Conservation (phyloP, 2,888 invertebrate species). For the Timema cristinae region DNA sequence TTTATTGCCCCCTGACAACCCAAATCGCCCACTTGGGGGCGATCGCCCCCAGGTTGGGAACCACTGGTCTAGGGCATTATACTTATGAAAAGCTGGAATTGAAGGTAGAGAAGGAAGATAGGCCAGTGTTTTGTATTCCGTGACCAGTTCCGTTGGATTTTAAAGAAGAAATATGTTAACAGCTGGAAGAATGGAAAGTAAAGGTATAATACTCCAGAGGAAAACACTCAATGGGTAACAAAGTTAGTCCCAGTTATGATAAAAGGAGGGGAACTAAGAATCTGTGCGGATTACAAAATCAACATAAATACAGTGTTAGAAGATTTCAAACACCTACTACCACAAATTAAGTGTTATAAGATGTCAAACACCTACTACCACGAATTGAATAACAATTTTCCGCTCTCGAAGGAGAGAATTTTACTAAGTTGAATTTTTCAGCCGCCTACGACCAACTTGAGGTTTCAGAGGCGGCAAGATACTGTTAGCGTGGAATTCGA, state of each 20-base stretch:
- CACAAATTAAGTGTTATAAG: constrained; percentile 23
- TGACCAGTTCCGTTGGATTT: background rate
- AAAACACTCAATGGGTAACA: background rate
- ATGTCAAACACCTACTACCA: constrained; percentile 37
- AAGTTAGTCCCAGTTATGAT: background rate
- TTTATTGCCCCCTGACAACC: no score
- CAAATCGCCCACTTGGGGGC: no score
- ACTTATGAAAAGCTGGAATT: background rate
- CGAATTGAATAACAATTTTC: constrained; percentile 37
- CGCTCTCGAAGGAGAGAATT: constrained; percentile 33
- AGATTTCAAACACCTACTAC: constrained; percentile 35
- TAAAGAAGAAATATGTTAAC: background rate
- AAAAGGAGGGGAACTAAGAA: background rate
- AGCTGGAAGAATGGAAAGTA: background rate
- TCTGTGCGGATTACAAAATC: constrained; percentile 9
- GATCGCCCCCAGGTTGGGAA: no score
- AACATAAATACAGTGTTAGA: constrained; percentile 22
- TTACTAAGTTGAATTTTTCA: constrained; percentile 38
- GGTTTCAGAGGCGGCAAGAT: constrained; percentile 36
- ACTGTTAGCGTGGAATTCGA: constrained; percentile 38
- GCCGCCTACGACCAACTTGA: constrained; percentile 41
- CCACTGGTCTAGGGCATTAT: background rate
- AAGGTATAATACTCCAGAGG: background rate
- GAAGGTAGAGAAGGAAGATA: background rate
- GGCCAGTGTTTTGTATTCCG: background rate